phyloP scores from a whole-genome alignment of 2,888 invertebrate genomes.

The Chrysotoxum bicinctum region DNA sequence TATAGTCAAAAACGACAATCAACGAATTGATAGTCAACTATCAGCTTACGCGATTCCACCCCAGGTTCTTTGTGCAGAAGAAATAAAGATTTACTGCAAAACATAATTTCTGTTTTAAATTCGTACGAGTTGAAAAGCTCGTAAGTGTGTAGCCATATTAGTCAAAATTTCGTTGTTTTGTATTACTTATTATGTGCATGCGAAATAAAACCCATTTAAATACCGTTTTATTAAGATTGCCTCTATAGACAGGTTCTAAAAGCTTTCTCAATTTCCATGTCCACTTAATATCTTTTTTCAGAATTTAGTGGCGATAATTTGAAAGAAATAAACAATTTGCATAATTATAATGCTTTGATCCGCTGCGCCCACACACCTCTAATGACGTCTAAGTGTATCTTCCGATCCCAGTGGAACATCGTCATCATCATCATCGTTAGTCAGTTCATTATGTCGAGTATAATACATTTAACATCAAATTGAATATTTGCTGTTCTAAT shows the following conservation, averaged over 20 bases:
- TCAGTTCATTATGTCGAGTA: not conserved
- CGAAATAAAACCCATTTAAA: not conserved
- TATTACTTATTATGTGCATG: too few species aligned
- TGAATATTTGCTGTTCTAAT: constrained; percentile 57
- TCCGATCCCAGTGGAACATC: too few species aligned
- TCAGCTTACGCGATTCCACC: too few species aligned
- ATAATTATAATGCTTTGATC: constrained; percentile 47
- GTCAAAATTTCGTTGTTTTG: too few species aligned
- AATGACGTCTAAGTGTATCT: not conserved
- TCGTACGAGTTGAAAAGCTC: too few species aligned
- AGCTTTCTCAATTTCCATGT: constrained; percentile 5
- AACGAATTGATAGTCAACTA: too few species aligned
- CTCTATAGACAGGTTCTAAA: not conserved
- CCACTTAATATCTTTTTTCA: constrained; percentile 30
- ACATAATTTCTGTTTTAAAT: too few species aligned
- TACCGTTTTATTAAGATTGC: not conserved
- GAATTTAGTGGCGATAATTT: constrained; percentile 21
- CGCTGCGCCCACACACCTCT: not conserved
- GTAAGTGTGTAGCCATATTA: too few species aligned
- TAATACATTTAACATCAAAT: constrained; percentile 55
- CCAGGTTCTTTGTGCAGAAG: too few species aligned
- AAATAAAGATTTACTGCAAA: too few species aligned
- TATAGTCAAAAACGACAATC: too few species aligned
- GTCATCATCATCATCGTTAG: constrained; percentile 1
- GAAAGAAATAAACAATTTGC: constrained; percentile 56